These are phyloP conservation scores for Telenomus remus DNA, from an alignment of 1,140 invertebrate species.

Conservation along the genomic window DNA sequence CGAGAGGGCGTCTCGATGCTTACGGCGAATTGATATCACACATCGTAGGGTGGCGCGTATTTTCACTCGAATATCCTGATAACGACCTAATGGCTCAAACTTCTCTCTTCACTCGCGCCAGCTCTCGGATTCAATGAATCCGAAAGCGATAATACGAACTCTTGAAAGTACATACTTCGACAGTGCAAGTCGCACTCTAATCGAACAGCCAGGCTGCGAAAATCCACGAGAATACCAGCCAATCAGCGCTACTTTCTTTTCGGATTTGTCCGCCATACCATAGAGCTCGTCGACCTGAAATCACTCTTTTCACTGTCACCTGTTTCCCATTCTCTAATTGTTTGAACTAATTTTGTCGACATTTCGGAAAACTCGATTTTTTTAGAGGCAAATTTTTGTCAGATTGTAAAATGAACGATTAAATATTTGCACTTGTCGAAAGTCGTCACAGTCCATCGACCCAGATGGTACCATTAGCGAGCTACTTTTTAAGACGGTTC, in stretches of 20 bases:
- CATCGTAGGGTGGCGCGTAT: conserved; percentile 64
- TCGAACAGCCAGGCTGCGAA: conserved; percentile 54
- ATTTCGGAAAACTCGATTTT: too few relatives aligned
- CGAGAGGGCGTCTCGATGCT: conserved; percentile 39
- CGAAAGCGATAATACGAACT: conserved; percentile 73
- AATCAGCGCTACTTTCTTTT: conserved; percentile 35
- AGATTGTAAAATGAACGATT: too few relatives aligned
- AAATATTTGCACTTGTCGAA: conserved; percentile 26
- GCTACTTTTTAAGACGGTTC: conserved; percentile 1
- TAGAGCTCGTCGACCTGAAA: conserved; percentile 1
- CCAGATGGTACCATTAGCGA: conserved; percentile 11
- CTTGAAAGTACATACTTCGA: conserved; percentile 58
- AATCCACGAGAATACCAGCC: conserved; percentile 45
- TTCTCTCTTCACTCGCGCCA: conserved; percentile 53
- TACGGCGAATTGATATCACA: conserved; percentile 65
- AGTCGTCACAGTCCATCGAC: conserved; percentile 29
- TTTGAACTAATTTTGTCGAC: too few relatives aligned
- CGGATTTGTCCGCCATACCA: conserved; percentile 42
- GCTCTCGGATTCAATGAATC: conserved; percentile 69
- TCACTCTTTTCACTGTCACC: neutral
- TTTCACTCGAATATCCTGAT: conserved; percentile 69
- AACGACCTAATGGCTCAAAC: conserved; percentile 67
- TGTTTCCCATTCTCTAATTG: too few relatives aligned
- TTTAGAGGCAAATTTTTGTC: too few relatives aligned
- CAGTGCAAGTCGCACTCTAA: conserved; percentile 55